These are phyloP conservation scores for Pelodytes ibericus DNA, from an alignment of 2,797 vertebrate species.

Conservation along the genomic window DNA sequence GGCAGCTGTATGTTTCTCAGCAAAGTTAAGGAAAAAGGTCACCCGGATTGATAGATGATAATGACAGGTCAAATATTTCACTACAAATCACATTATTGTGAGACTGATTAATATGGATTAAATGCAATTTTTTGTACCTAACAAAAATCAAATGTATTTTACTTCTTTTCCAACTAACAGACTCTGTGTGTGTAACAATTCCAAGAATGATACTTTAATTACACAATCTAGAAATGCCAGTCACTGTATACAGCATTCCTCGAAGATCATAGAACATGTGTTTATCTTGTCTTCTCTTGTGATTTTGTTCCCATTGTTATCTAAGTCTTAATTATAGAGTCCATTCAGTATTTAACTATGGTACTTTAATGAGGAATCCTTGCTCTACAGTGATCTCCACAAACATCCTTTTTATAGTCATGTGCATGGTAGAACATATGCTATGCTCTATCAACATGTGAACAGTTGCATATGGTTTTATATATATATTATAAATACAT, in stretches of 20 bases:
- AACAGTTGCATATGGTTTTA: not conserved
- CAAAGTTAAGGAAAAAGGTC: too few relatives aligned
- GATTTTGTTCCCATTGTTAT: slow-evolving; percentile 12
- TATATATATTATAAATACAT: not conserved
- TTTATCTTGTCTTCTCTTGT: slow-evolving; percentile 23
- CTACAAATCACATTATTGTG: too few relatives aligned
- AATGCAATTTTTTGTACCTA: too few relatives aligned
- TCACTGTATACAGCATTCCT: not conserved
- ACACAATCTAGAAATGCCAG: not conserved
- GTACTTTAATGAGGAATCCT: not conserved
- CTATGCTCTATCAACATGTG: not conserved
- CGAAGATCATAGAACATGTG: slow-evolving; percentile 5
- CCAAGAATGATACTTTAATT: not conserved
- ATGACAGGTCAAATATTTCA: too few relatives aligned
- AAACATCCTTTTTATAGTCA: not conserved
- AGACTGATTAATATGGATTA: too few relatives aligned
- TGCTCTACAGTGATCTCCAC: not conserved
- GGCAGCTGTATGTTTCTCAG: too few relatives aligned
- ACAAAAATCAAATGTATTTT: too few relatives aligned
- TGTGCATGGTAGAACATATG: not conserved
- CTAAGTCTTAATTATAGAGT: slow-evolving; percentile 7
- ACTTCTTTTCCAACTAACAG: too few relatives aligned
- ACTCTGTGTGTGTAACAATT: not conserved
- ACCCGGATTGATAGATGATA: too few relatives aligned
- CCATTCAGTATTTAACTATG: not conserved